Percentiles rank a stretch among this genome's conserved stretches.
Evolutionary conservation across 1,140 invertebrate genomes (phyloP).

Genomic region (Rhyacophila brunnea): DNA sequence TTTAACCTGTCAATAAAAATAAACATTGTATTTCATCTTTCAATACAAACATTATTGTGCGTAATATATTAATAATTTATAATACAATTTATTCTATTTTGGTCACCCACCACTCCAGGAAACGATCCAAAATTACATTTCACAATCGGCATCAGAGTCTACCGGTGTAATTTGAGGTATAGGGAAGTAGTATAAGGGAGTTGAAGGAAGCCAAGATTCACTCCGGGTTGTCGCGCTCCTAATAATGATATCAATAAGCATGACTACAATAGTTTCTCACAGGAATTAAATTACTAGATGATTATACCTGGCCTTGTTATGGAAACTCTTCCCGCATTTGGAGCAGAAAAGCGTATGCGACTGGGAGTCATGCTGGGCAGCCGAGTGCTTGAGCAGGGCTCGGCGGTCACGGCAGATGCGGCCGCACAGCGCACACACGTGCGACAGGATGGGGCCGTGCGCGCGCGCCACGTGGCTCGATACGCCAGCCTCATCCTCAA

Average conservation of each 20-base stretch:
- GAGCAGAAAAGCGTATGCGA: conserved; percentile 31
- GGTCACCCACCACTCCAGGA: no score
- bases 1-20: conserved; percentile 43
- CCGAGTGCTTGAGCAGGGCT: conserved; percentile 67
- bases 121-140: no score
- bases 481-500: conserved; percentile 55
- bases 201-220: no score
- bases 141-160: no score
- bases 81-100: no score
- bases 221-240: no score
- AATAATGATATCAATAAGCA: no score
- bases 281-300: no score
- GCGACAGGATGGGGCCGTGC: conserved; percentile 57
- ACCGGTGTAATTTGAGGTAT: no score
- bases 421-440: conserved; percentile 61
- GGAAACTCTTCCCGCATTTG: conserved; percentile 53
- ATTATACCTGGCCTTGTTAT: conserved; percentile 58
- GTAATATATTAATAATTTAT: not conserved
- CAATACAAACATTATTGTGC: conserved; percentile 1
- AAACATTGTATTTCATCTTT: no score
- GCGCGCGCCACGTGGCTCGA: conserved; percentile 57
- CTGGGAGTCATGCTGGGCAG: conserved; percentile 48
- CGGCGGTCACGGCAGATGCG: conserved; percentile 67
- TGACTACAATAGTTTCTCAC: no score
- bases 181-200: no score